A percentile compares a stretch with the other conserved stretches of the same genome.
These are phyloP conservation scores for Cyanoramphus novaezelandiae DNA, from an alignment of 2,113 vertebrate genomes.

Conservation along the genomic window DNA sequence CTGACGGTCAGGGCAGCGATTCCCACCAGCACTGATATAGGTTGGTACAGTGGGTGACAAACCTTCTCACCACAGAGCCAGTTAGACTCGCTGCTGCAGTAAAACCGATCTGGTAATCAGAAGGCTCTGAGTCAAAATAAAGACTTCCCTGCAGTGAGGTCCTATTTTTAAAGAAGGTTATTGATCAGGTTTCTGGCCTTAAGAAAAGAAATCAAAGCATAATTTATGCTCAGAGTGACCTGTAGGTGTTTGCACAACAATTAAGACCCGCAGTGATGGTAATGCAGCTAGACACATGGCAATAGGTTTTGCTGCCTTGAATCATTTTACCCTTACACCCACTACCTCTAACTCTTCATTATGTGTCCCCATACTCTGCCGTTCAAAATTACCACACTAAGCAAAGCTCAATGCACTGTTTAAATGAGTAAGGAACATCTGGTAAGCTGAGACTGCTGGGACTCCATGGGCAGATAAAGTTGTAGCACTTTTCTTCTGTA, in stretches of 20 bases:
- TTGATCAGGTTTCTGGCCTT: constrained; percentile 7
- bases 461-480: constrained; percentile 31
- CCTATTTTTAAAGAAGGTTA: constrained; percentile 16
- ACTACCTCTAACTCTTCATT: neutral
- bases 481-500: neutral
- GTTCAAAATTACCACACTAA: constrained; percentile 49
- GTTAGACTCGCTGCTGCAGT: neutral
- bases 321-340: neutral
- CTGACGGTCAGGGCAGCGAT: rapidly evolving
- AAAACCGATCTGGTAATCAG: neutral
- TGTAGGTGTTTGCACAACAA: constrained; percentile 6
- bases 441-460: constrained; percentile 48
- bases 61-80: neutral
- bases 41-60: neutral
- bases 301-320: neutral
- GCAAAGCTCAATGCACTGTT: constrained; percentile 39
- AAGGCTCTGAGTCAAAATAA: neutral
- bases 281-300: neutral
- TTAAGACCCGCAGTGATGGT: neutral
- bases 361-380: constrained; percentile 21
- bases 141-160: neutral
- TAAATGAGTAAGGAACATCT: constrained; percentile 53
- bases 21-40: neutral
- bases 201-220: constrained; percentile 11
- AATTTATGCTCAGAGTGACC: constrained; percentile 17